These are phyloP conservation scores for Anthonomus grandis DNA, from an alignment of 1,140 invertebrate genomes.

Conservation along the genomic window DNA sequence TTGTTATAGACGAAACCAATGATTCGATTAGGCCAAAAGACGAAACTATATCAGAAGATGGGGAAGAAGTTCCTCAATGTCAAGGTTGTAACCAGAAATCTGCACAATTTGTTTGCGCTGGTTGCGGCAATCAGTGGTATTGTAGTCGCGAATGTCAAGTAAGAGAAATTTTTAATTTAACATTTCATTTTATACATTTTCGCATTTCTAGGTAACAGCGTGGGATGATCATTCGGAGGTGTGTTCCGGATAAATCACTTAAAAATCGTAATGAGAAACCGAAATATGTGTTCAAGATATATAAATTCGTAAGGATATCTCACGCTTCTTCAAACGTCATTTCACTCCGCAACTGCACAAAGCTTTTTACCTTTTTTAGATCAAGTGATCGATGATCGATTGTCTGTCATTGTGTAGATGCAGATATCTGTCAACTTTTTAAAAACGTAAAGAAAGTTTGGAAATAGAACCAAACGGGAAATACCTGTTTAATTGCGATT, in stretches of 20 bases:
- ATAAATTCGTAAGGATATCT: too few relatives aligned
- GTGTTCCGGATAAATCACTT: conserved; percentile 72
- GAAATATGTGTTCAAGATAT: too few relatives aligned
- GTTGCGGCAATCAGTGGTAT: conserved; percentile 86
- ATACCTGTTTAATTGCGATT: too few relatives aligned
- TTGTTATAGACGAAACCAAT: conserved; percentile 65
- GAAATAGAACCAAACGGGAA: too few relatives aligned
- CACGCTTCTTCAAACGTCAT: too few relatives aligned
- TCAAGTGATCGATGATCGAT: too few relatives aligned
- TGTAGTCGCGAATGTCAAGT: conserved; percentile 87
- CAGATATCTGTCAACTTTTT: too few relatives aligned
- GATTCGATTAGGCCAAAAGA: conserved; percentile 46
- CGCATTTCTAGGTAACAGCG: conserved; percentile 64
- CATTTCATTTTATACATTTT: not conserved
- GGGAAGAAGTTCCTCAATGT: conserved; percentile 63
- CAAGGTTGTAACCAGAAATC: conserved; percentile 75
- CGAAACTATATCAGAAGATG: conserved; percentile 44
- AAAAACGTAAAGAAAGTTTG: too few relatives aligned
- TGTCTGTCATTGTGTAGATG: too few relatives aligned
- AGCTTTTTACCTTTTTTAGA: too few relatives aligned
- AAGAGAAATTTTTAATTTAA: not conserved
- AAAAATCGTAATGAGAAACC: too few relatives aligned
- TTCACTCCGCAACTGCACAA: too few relatives aligned
- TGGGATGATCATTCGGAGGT: conserved; percentile 85
- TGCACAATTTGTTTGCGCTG: conserved; percentile 82